These are phyloP conservation scores for Cynaeus angustus DNA, from an alignment of 2,888 invertebrate species.

Conservation along the genomic window DNA sequence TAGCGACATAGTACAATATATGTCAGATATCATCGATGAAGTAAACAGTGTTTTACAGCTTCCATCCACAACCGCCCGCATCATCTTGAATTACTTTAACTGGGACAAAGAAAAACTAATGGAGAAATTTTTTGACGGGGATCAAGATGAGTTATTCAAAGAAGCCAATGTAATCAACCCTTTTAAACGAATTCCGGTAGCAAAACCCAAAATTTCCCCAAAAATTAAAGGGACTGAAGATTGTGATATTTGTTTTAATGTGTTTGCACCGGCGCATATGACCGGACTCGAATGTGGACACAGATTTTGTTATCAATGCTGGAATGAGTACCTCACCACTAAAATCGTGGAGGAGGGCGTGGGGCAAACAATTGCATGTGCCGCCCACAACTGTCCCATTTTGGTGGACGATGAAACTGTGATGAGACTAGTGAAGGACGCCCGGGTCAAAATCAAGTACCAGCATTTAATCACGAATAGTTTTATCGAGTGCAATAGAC, in stretches of 20 bases:
- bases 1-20: constrained; percentile 97
- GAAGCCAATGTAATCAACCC: constrained; percentile 98
- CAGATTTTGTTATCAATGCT: constrained; percentile 95
- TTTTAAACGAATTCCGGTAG: constrained; percentile 81
- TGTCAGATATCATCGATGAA: constrained; percentile 97
- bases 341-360: constrained; percentile 99
- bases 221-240: constrained; percentile 87
- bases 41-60: constrained; percentile 97
- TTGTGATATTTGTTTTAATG: constrained; percentile 94
- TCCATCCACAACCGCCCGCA: constrained; percentile 91
- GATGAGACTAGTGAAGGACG: constrained; percentile 91
- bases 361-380: constrained; percentile 97
- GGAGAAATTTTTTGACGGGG: constrained; percentile 97
- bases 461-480: constrained; percentile 99
- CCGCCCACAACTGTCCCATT: constrained; percentile 97
- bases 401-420: constrained; percentile 98
- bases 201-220: constrained; percentile 80
- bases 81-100: constrained; percentile 97
- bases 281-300: constrained; percentile 98
- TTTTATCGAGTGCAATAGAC: constrained; percentile 98
- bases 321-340: constrained; percentile 97
- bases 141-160: constrained; percentile 94
- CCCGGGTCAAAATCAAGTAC: constrained; percentile 92
- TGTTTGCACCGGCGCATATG: constrained; percentile 91
- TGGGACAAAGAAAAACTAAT: constrained; percentile 99